Evolutionary conservation across 2,888 invertebrate species (phyloP).

Genomic region (Machimus atricapillus): DNA sequence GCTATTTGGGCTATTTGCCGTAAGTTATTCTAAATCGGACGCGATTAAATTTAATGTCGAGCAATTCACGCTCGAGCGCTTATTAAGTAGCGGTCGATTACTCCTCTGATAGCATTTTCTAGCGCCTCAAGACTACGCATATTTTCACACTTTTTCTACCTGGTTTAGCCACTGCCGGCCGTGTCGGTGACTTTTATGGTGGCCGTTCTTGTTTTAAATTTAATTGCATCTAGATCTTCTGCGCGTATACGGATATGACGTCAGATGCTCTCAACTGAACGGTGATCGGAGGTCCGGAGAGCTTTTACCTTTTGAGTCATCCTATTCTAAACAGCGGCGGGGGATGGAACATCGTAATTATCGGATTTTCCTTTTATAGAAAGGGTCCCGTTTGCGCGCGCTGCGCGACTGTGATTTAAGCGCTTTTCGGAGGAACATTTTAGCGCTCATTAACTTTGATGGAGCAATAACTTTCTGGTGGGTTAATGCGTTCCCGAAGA

Average conservation of each 20-base stretch:
- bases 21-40: constrained; percentile 12
- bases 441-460: constrained; percentile 18
- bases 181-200: background rate
- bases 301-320: background rate
- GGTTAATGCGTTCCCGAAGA: background rate
- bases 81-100: background rate
- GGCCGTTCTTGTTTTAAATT: background rate
- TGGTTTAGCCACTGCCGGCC: background rate
- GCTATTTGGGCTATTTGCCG: background rate
- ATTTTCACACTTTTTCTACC: constrained; percentile 29
- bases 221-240: background rate
- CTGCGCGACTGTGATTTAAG: background rate
- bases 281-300: background rate
- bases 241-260: background rate
- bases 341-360: background rate
- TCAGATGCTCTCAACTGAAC: background rate
- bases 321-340: background rate
- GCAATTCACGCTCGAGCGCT: background rate
- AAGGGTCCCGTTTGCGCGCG: background rate
- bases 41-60: constrained; percentile 16
- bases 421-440: background rate
- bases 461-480: constrained; percentile 6
- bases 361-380: background rate
- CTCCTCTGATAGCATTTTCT: background rate
- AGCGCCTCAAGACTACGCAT: background rate